Percentiles rank a stretch among this genome's conserved stretches.
Evolutionary conservation across 1,140 invertebrate genomes (phyloP).

Genomic region (Sipha flava): DNA sequence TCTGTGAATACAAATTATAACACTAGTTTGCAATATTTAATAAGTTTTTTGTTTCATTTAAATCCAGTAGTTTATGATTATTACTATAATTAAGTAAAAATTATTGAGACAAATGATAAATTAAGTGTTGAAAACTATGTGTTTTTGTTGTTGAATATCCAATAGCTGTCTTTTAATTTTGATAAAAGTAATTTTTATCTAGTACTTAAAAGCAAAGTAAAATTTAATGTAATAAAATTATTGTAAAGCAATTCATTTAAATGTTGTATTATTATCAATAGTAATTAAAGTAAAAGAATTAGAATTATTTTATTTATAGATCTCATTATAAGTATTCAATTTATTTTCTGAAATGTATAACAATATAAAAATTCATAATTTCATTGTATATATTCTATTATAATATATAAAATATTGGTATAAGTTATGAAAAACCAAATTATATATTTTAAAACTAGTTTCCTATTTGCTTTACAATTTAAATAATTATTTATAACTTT

Average conservation of each 20-base stretch:
- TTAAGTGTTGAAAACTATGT: neutral
- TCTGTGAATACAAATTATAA: neutral
- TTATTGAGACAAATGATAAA: neutral
- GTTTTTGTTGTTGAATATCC: conserved; percentile 11
- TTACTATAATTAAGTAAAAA: neutral
- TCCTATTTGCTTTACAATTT: conserved; percentile 12
- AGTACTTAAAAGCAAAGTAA: neutral
- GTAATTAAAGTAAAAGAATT: no score
- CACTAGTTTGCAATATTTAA: neutral
- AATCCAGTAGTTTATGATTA: neutral
- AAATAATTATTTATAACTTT: neutral
- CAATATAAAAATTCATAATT: no score
- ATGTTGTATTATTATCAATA: no score
- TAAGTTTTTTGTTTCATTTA: neutral
- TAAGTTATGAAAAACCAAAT: no score
- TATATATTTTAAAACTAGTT: no score
- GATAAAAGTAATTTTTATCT: neutral
- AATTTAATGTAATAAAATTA: neutral
- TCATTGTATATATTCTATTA: no score
- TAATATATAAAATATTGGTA: no score
- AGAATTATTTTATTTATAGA: no score
- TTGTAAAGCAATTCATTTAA: conserved; percentile 12
- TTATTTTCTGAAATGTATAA: no score
- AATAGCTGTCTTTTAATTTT: conserved; percentile 14
- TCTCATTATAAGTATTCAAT: no score